These are phyloP conservation scores for Cebus imitator DNA, from an alignment of 2,113 vertebrate species.

Conservation along the genomic window DNA sequence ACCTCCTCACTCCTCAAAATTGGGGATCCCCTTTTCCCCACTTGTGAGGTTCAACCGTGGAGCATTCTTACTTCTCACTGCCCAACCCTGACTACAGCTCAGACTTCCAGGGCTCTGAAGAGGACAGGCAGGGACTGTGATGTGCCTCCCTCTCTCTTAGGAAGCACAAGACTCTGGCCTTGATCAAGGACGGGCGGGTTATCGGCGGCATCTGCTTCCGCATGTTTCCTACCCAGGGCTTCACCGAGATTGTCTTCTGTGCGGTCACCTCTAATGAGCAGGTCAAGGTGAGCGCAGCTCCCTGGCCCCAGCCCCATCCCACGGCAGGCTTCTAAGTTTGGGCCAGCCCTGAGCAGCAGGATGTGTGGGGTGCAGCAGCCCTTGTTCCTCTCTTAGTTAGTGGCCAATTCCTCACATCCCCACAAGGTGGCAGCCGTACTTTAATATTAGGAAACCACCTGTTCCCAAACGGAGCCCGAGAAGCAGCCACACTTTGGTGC, in stretches of 20 bases:
- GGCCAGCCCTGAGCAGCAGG: neutral
- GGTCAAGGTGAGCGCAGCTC: slow-evolving; percentile 90
- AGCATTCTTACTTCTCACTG: neutral
- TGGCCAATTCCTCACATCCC: neutral
- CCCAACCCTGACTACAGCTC: neutral
- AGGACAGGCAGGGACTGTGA: neutral
- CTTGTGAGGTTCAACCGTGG: neutral
- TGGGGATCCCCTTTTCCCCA: neutral
- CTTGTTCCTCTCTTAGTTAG: neutral
- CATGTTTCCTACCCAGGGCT: slow-evolving; percentile 99
- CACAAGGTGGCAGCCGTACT: slow-evolving; percentile 40
- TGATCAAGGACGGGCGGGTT: slow-evolving; percentile 98
- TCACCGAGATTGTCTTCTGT: slow-evolving; percentile 99
- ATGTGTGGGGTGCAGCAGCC: neutral
- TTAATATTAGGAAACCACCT: neutral
- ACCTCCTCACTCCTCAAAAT: neutral
- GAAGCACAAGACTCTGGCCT: slow-evolving; percentile 98
- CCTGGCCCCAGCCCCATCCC: neutral
- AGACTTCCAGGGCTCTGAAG: neutral
- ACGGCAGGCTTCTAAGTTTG: neutral
- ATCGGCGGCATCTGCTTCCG: slow-evolving; percentile 99
- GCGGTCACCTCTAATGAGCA: slow-evolving; percentile 99
- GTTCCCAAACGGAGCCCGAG: neutral
- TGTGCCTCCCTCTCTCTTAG: slow-evolving; percentile 77
- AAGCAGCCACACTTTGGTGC: neutral